Conservation (phyloP, 2,888 invertebrate genomes). For the Drosophila colorata region DNA sequence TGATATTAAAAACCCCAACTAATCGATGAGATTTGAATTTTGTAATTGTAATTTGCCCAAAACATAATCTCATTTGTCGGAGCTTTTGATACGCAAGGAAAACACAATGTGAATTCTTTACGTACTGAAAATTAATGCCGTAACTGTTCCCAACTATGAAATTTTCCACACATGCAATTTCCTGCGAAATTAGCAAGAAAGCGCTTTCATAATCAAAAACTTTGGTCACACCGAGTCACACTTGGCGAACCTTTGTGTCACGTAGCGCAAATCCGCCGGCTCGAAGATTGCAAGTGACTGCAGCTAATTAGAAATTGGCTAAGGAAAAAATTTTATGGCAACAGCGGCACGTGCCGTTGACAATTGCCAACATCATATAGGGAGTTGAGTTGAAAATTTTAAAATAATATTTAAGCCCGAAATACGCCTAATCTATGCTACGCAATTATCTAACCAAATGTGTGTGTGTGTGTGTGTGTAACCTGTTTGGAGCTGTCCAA, state of each 20-base stretch:
- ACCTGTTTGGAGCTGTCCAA: conserved; percentile 50
- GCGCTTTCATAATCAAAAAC: conserved; percentile 45
- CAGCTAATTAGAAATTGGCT: conserved; percentile 65
- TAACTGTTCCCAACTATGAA: conserved; percentile 20
- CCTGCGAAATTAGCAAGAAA: conserved; percentile 40
- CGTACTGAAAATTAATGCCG: conserved; percentile 8
- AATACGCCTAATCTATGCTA: conserved; percentile 32
- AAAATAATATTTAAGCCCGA: conserved; percentile 28
- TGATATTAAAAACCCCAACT: not conserved
- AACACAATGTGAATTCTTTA: conserved; percentile 7
- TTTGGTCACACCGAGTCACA: conserved; percentile 31
- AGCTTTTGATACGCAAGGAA: not conserved
- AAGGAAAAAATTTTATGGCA: conserved; percentile 68
- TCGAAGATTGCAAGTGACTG: conserved; percentile 66
- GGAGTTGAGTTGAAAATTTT: conserved; percentile 9
- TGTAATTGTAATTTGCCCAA: not conserved
- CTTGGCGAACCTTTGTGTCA: conserved; percentile 57
- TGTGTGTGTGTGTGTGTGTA: conserved; percentile 3
- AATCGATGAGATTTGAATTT: not conserved
- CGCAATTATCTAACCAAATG: conserved; percentile 32
- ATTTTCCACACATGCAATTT: conserved; percentile 37
- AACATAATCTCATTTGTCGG: conserved; percentile 3
- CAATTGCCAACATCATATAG: conserved; percentile 51
- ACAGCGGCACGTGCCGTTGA: conserved; percentile 57
- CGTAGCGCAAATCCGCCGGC: conserved; percentile 54